Evolutionary conservation across 2,113 vertebrate genomes (phyloP).

Genomic region (Peromyscus leucopus): DNA sequence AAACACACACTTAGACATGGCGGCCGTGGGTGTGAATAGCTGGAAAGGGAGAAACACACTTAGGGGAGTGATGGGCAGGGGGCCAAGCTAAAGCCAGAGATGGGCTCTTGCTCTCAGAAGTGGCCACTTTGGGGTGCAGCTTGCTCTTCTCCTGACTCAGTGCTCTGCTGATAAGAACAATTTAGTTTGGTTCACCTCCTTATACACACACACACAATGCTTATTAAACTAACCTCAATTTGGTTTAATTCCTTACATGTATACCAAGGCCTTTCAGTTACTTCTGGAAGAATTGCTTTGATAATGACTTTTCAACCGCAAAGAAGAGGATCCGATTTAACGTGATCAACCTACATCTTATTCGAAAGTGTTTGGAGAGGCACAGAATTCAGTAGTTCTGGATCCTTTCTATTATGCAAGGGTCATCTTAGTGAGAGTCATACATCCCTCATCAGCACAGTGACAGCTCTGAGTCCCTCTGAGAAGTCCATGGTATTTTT

Average conservation of each 20-base stretch:
- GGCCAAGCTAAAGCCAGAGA: neutral
- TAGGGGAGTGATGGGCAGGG: neutral
- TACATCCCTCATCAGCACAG: rapidly evolving
- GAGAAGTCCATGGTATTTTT: neutral
- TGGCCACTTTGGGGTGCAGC: conserved; percentile 25
- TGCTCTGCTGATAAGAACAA: conserved; percentile 7
- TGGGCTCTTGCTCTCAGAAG: neutral
- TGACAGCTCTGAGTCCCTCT: neutral
- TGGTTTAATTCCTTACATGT: conserved; percentile 53
- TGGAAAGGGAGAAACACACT: conserved; percentile 40
- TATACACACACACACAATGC: neutral
- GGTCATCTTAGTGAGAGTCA: neutral
- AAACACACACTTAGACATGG: neutral
- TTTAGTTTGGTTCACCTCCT: conserved; percentile 34
- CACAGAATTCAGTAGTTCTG: neutral
- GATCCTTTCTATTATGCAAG: neutral
- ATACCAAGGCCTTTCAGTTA: conserved; percentile 22
- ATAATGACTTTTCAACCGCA: conserved; percentile 62
- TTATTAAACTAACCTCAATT: conserved; percentile 59
- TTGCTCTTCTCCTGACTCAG: conserved; percentile 59
- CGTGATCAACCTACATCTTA: neutral
- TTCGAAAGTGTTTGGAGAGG: conserved; percentile 28
- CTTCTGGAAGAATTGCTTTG: conserved; percentile 60
- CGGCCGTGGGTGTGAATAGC: neutral
- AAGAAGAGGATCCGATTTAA: conserved; percentile 43